Percentiles rank a stretch among this genome's conserved stretches.
Evolutionary conservation across 1,140 invertebrate genomes (phyloP).

Genomic region (Teleopsis dalmanni): DNA sequence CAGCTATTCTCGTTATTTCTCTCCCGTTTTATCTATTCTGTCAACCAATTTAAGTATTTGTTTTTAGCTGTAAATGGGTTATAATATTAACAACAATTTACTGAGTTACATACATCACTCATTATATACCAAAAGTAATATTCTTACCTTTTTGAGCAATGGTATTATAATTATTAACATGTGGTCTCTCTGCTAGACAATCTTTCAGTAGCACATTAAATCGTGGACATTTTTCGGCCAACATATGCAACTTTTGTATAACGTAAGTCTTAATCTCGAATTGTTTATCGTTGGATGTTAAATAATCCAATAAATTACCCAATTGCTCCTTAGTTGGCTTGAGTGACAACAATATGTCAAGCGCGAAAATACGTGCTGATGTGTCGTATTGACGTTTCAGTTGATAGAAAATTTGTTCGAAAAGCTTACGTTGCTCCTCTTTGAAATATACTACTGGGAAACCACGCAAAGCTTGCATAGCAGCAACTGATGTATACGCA

Average conservation of each 20-base stretch:
- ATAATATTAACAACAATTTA: too few species aligned
- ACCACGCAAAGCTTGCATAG: slow-evolving; percentile 57
- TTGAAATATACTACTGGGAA: slow-evolving; percentile 46
- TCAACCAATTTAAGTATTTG: too few species aligned
- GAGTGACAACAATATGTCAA: slow-evolving; percentile 62
- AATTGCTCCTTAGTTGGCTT: slow-evolving; percentile 50
- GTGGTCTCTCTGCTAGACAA: slow-evolving; percentile 42
- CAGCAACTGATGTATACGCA: slow-evolving; percentile 51
- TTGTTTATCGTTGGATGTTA: slow-evolving; percentile 49
- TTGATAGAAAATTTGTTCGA: slow-evolving; percentile 58
- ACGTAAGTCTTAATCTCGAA: slow-evolving; percentile 64
- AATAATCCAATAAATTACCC: slow-evolving; percentile 49
- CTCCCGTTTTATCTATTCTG: too few species aligned
- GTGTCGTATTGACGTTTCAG: slow-evolving; percentile 57
- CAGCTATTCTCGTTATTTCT: too few species aligned
- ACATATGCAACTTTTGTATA: slow-evolving; percentile 55
- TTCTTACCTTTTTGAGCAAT: slow-evolving; percentile 52
- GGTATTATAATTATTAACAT: slow-evolving; percentile 60
- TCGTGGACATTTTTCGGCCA: slow-evolving; percentile 47
- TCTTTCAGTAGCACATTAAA: slow-evolving; percentile 45
- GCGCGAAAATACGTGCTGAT: slow-evolving; percentile 60
- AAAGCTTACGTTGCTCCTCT: slow-evolving; percentile 42
- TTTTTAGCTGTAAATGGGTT: too few species aligned
- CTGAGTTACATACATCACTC: too few species aligned
- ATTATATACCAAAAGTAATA: too few species aligned